Evolutionary conservation across 1,140 invertebrate species (phyloP), one percentile per base, ranked within the genome.

Genomic region (Nomia melanderi): DNA sequence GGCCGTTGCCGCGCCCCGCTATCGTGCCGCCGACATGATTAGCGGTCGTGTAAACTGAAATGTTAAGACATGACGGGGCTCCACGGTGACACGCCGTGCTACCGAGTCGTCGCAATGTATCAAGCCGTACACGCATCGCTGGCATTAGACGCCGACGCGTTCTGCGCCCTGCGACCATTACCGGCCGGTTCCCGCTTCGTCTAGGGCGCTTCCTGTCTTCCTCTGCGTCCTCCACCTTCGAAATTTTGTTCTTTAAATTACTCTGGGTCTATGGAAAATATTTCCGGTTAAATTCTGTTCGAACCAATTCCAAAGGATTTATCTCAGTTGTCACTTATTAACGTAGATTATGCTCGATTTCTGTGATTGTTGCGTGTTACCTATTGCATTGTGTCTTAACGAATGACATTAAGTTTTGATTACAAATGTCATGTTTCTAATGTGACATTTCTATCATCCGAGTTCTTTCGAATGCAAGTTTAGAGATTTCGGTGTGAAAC

Each of bases 21-120:
- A 79, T 87, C 80, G 82, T 83, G 74, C 86, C 77, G 82, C 75
- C 77, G 87, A 87, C 86, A 86, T 90, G 90, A 91, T 91, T 90
- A 91, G 89, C 90, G 86, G 80, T 82, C 90, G 88, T 90, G 90
- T 91, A 92, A 90, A 89, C 88, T 90, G 86, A 91, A 91, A 92
- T 90, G 90, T 90, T 90, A 88, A 90, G 90, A 91, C 90, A 90
- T 82, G 88, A 89, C 87, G 81, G 64, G 71, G 47, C 36, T 47
- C 29, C 54, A 71, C 66, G 88, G 85, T 89, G 88, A 91, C 89
- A 90, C 76, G 82, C 73, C 82, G 44, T 77, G 83, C 81, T 82
- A 84, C 82, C 82, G 86, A 84, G 84, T 89, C 86, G 79, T 85
- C 81, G 89, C 86, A 83, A 90, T 90, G 88, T 86, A 91, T 90